phyloP scores from a whole-genome alignment of 1,140 invertebrate species.

The Dreissena rostriformis region DNA sequence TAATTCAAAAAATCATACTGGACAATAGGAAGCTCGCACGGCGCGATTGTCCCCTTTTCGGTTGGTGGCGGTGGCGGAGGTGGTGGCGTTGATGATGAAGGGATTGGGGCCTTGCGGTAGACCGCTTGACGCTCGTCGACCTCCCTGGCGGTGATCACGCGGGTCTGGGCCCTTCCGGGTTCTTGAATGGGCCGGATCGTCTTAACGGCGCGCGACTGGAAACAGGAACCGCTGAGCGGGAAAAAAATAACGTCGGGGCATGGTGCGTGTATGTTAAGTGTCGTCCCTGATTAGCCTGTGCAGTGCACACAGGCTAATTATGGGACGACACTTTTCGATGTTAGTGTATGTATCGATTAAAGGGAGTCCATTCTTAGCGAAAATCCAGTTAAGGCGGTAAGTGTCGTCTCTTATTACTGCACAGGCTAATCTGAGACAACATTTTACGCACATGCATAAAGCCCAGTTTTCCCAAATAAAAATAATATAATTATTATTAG shows the following conservation, averaged over 20 bases:
- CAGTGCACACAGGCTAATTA: background rate
- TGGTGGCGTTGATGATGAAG: background rate
- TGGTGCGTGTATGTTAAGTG: background rate
- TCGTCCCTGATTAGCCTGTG: background rate
- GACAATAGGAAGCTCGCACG: background rate
- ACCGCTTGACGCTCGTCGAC: background rate
- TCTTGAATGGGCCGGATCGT: background rate
- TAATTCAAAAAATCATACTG: background rate
- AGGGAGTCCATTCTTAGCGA: too few relatives aligned
- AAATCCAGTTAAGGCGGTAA: background rate
- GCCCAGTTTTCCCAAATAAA: too few relatives aligned
- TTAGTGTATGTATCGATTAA: background rate
- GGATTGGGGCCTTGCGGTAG: background rate
- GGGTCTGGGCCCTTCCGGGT: background rate
- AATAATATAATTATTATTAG: too few relatives aligned
- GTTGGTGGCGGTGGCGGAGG: background rate
- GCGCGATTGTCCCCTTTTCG: background rate
- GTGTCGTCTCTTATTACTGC: too few relatives aligned
- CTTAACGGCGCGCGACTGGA: background rate
- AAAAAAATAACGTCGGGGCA: background rate
- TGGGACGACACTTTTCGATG: background rate
- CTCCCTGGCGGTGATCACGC: background rate
- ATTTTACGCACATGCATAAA: too few relatives aligned
- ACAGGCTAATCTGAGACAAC: too few relatives aligned
- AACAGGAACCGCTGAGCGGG: slow-evolving; percentile 1